phyloP scores from a whole-genome alignment of 2,888 invertebrate genomes.

The Automeris io region DNA sequence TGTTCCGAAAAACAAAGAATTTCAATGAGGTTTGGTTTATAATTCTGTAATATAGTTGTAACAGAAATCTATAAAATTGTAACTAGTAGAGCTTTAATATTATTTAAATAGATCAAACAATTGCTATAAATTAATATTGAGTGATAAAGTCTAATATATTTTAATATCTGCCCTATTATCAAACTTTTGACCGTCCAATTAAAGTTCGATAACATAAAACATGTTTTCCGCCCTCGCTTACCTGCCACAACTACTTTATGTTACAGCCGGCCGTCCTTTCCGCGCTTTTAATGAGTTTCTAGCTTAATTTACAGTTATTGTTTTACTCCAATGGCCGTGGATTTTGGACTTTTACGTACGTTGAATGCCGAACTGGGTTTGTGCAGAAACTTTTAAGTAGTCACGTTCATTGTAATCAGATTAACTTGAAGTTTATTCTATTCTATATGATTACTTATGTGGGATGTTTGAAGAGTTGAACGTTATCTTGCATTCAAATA shows the following conservation, averaged over 20 bases:
- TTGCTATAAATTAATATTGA: too few species aligned
- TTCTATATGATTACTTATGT: too few species aligned
- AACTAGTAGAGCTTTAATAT: too few species aligned
- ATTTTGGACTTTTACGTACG: slow-evolving; percentile 43
- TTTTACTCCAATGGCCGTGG: slow-evolving; percentile 52
- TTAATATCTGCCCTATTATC: slow-evolving; percentile 2
- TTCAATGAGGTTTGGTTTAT: too few species aligned
- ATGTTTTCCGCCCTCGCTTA: slow-evolving; percentile 26
- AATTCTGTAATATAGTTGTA: too few species aligned
- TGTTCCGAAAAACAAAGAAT: too few species aligned
- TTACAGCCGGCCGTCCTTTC: slow-evolving; percentile 30
- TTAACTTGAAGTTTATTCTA: background rate
- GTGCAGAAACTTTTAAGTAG: slow-evolving; percentile 32
- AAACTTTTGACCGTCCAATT: slow-evolving; percentile 44
- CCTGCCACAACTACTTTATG: slow-evolving; percentile 19
- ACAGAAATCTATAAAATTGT: too few species aligned
- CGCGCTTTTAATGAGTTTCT: slow-evolving; percentile 65
- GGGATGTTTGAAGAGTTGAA: too few species aligned
- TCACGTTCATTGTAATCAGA: slow-evolving; percentile 19
- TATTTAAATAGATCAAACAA: too few species aligned
- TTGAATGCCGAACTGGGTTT: slow-evolving; percentile 42
- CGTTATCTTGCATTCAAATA: too few species aligned
- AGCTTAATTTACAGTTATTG: slow-evolving; percentile 71
- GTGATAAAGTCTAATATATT: background rate
- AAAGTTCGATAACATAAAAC: slow-evolving; percentile 57